Evolutionary conservation across 1,140 invertebrate species (phyloP), one percentile per base, ranked within the genome.

Genomic region (Reticulitermes speratus): DNA sequence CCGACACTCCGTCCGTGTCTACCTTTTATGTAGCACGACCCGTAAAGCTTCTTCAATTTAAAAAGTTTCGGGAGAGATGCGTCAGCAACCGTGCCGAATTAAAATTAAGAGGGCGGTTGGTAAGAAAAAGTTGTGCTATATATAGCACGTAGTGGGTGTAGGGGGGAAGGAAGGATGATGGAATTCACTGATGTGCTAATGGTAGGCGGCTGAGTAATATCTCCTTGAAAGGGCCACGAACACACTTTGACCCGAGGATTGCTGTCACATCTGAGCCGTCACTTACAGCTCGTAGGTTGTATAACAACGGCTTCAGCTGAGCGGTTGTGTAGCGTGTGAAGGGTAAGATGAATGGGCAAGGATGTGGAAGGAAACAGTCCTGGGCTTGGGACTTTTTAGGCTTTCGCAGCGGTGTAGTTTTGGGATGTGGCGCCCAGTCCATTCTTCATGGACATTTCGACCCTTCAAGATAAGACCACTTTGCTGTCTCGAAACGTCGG

Each of bases 101-200:
- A 75, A 75, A 75, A 75, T 75, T 75, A 75, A 75, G 65, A 75
- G n/a, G 65, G 65, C 65, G 14, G 25, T 75, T 19, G 65, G 3
- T 75, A 75, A 75, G 65, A 75, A 75, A 69, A 30, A 75, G 65
- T 75, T 65, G 59, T 65, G 11, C 65, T 75, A 75, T 75, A 75
- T 75, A 75, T 75, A 75, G 65, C n/a, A 75, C 65, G 25, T 30
- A n/a, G 65, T 75, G 65, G 65, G 65, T 30, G 65, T n/a, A 30
- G n/a, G 52, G 19, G 65, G 65, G 65, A 65, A 65, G 59, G 59
- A 65, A 16, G 59, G 21, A 65, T 23, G 59, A 25, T 30, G n/a
- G n/a, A 75, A 75, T 75, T 30, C 65, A 75, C 65, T 25, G 25
- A 75, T 75, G 65, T 25, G 14, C 65, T 75, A 75, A 75, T 75